Percentiles rank a stretch among this genome's conserved stretches.
These are phyloP conservation scores for Urocynchramus pylzowi DNA, from an alignment of 2,113 vertebrate genomes.

Conservation along the genomic window DNA sequence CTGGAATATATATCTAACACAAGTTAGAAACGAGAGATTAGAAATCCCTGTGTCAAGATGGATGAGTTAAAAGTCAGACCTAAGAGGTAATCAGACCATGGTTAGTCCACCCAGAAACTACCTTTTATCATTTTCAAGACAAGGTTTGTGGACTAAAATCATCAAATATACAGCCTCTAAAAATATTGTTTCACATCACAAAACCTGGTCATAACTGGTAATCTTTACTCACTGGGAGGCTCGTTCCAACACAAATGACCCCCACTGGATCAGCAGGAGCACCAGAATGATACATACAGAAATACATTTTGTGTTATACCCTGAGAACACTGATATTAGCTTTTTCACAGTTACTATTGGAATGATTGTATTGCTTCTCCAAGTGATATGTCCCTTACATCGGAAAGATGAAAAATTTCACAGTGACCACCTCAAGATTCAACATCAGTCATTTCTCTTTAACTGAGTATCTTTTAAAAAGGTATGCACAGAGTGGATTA, in stretches of 20 bases:
- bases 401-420: neutral
- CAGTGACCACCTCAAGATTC: neutral
- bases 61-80: neutral
- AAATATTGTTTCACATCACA: neutral
- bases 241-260: neutral
- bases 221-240: neutral
- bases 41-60: neutral
- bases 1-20: neutral
- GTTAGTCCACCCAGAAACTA: neutral
- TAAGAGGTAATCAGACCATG: neutral
- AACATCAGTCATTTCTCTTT: neutral
- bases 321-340: neutral
- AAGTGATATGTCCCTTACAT: neutral
- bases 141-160: neutral
- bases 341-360: neutral
- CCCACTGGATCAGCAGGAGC: neutral
- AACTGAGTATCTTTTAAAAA: neutral
- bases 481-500: neutral
- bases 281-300: neutral
- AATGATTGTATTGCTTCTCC: neutral
- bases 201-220: neutral
- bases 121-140: neutral
- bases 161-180: neutral
- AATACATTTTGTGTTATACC: neutral
- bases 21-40: neutral